phyloP scores from a whole-genome alignment of 2,113 vertebrate species.

The Rattus norvegicus region GRCr8 NC_086024.1:145577001-145577500 shows the following conservation, averaged over 20 bases:
- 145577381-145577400: neutral
- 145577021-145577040: neutral
- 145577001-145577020: no score
- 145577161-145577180: neutral
- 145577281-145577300: neutral
- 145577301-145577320: neutral
- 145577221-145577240: neutral
- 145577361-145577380: neutral
- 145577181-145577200: neutral
- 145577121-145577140: neutral
- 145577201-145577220: neutral
- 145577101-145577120: neutral
- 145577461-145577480: neutral
- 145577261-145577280: neutral
- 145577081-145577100: neutral
- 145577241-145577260: neutral
- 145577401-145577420: neutral
- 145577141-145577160: neutral
- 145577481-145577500: neutral
- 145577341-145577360: neutral
- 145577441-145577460: neutral
- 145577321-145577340: neutral
- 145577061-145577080: neutral
- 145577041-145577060: neutral
- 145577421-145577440: neutral